These are phyloP conservation scores for Setophaga petechia DNA, from an alignment of 2,113 vertebrate species.

Conservation along the genomic window DNA sequence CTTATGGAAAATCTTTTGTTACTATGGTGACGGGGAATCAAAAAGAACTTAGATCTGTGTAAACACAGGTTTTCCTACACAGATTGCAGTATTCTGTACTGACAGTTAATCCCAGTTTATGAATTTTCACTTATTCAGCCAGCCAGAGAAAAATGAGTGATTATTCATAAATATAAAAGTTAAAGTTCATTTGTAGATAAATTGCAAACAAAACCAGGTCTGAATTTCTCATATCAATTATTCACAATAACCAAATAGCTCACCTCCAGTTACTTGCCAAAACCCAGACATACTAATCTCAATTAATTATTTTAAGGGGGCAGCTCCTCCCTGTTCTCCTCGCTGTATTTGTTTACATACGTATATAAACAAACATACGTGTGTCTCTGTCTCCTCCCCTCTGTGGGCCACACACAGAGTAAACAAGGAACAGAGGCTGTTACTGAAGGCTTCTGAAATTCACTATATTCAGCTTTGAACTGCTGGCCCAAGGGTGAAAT, in stretches of 20 bases:
- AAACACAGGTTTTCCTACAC: not conserved
- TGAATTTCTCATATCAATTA: not conserved
- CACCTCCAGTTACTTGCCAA: not conserved
- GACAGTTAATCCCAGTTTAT: not conserved
- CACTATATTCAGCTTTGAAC: not conserved
- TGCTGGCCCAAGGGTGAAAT: not conserved
- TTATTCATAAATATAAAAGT: not conserved
- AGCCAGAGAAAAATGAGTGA: not conserved
- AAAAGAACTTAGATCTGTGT: not conserved
- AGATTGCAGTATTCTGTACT: not conserved
- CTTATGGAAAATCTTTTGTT: not conserved
- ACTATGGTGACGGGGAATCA: not conserved
- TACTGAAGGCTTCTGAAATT: not conserved
- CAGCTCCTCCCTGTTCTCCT: not conserved
- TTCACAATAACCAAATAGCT: not conserved
- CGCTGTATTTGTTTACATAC: not conserved
- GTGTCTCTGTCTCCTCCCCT: not conserved
- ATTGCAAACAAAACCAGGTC: not conserved
- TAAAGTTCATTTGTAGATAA: not conserved
- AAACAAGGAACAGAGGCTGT: not conserved
- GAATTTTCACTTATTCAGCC: not conserved
- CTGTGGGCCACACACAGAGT: not conserved
- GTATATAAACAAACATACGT: fast-evolving
- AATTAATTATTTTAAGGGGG: not conserved
- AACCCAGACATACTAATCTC: not conserved